Base-by-base conservation (phyloP, 2,888 invertebrate species). In the Eulithis testata region DNA sequence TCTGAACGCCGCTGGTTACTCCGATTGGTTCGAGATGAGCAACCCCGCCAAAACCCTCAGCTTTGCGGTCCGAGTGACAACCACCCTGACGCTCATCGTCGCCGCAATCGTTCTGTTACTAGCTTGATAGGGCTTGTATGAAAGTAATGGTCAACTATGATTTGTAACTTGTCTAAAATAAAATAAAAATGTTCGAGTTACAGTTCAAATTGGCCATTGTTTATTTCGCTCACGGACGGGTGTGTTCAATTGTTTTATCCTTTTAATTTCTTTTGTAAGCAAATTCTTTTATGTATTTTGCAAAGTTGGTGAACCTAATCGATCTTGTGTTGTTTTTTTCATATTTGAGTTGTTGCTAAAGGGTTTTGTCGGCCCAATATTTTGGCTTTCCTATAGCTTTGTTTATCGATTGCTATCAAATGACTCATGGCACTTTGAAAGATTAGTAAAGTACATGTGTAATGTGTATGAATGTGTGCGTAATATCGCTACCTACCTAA, bases 1-100 rank as follows among this genome's bases (percentile, higher is more conserved):
- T 36, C 77, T 85, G 47, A 93, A 93, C 73, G 82, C 84, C 0
- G 92, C 92, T 0, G 91, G 92, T 1, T 81, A 79, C 72, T 93
- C 92, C 0, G 88, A 88, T 36, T 91, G 90, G 89, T 57, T 87
- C 49, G 79, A 80, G 21, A 66, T 84, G 9, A 62, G 71, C 0
- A 78, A 76, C 0, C 72, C 74, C 3, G 77, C 83, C 1, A 64
- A 69, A 47, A 86, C 86, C 36, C 81, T 83, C 0, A 81, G 80
- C 6, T 65, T 76, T 36, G 76, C 76, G 0, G 60, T 69, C 56
- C 73, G 73, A 54, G 65, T 69, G 11, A 56, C 69, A 11, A 69
- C 75, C 9, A 7, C 73, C 11, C 0, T 71, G 4, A 61, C 88
- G 8, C 54, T 87, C 44, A 36, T 84, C 44, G 12, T 82, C 31